Evolutionary conservation across 1,140 invertebrate species (phyloP).

Genomic region (Drosophila albomicans): DNA sequence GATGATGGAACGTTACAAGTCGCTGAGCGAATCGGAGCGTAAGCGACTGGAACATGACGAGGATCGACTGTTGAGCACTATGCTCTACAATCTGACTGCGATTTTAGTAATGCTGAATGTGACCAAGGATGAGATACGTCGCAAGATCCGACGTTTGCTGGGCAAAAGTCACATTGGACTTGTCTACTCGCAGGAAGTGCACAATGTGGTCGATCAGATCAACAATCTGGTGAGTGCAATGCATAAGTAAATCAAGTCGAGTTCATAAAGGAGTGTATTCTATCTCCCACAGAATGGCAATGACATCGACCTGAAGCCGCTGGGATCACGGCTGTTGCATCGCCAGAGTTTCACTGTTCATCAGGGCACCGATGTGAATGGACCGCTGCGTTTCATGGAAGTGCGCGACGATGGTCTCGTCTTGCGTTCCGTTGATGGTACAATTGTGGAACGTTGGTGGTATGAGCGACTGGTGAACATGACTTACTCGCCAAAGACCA

Average conservation of each 20-base stretch:
- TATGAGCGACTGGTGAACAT: slow-evolving; percentile 99
- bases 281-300: slow-evolving; percentile 92
- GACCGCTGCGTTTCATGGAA: slow-evolving; percentile 98
- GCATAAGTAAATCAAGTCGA: no score
- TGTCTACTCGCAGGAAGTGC: slow-evolving; percentile 98
- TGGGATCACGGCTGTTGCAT: slow-evolving; percentile 96
- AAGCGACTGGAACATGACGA: slow-evolving; percentile 99
- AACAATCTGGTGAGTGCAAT: slow-evolving; percentile 92
- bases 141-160: slow-evolving; percentile 96
- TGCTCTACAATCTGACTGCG: slow-evolving; percentile 98
- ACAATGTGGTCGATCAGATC: slow-evolving; percentile 97
- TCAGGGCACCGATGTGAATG: slow-evolving; percentile 94
- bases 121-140: slow-evolving; percentile 93
- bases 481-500: slow-evolving; percentile 99
- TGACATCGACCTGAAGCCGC: slow-evolving; percentile 97
- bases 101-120: slow-evolving; percentile 98
- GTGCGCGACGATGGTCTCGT: slow-evolving; percentile 99
- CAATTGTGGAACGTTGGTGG: slow-evolving; percentile 99
- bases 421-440: slow-evolving; percentile 91
- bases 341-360: slow-evolving; percentile 99
- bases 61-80: slow-evolving; percentile 96
- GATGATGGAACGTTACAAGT: slow-evolving; percentile 99
- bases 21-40: slow-evolving; percentile 96
- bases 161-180: slow-evolving; percentile 99
- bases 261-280: background rate